Base-by-base conservation (phyloP, 2,888 invertebrate genomes). In the Nomada fucata region DNA sequence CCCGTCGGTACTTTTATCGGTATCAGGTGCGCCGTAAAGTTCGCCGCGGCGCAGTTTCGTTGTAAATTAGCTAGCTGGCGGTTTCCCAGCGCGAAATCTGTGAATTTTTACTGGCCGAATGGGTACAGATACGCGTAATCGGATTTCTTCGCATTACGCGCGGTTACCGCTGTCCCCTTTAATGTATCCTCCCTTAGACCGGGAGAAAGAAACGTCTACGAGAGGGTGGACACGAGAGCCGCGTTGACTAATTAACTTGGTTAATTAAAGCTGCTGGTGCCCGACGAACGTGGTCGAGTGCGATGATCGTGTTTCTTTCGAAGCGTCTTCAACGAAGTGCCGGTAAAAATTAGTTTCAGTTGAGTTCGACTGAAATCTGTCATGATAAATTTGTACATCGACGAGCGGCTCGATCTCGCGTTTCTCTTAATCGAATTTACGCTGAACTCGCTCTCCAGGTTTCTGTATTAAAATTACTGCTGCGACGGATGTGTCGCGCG, bases 11-110 rank as follows among this genome's bases (percentile, higher is more conserved):
- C 70, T 82, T 82, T 82, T 82, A 79, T 85, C 81, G 63, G 77
- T 85, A 82, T 85, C 85, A 82, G 78, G 72, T 70, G 65, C 50
- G 55, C 73, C 65, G 61, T 67, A 79, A 75, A 78, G 20, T 74
- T 67, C 67, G 50, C 44, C 73, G 65, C 42, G 68, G 59, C 67
- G 50, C 53, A 70, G 73, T 73, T 73, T 23, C 55, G 61, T 59
- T 69, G 50, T 71, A 60, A 71, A 71, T 71, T 71, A 71, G 64
- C 36, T 23, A 64, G 72, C 60, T n/a, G 1, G 20, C n/a, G 42
- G 10, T 53, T 15, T 15, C 2, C 50, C 52, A 11, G 18, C 57
- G 59, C 36, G 26, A 57, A 64, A 76, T 71, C 71, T 59, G 57
- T 53, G 64, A 57, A 71, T 59, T 71, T 70, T 68, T 68, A 61